phyloP scores from a whole-genome alignment of 2,797 vertebrate species.

The Phalloptychus januarius region DNA sequence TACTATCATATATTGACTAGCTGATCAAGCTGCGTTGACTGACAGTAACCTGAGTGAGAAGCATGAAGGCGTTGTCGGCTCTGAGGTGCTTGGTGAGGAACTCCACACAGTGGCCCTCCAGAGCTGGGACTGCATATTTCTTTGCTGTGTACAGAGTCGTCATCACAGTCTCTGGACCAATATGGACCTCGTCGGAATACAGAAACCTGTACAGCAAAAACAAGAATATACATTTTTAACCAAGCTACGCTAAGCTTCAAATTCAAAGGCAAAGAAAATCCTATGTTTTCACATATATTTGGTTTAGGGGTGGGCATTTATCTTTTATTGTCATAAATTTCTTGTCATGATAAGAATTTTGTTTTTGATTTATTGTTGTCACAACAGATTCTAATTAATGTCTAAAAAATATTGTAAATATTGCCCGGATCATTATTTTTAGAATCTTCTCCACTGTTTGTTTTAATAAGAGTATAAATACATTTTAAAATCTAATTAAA shows the following conservation, averaged over 20 bases:
- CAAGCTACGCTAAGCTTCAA: neutral
- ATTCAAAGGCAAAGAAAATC: neutral
- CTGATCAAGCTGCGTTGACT: neutral
- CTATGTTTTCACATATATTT: neutral
- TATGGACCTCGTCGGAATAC: constrained; percentile 98
- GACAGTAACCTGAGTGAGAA: constrained; percentile 91
- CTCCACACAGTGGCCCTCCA: constrained; percentile 95
- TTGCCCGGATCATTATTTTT: no score
- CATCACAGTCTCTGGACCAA: constrained; percentile 98
- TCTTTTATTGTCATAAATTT: no score
- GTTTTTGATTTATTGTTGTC: no score
- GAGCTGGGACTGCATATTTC: constrained; percentile 96
- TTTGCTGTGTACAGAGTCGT: constrained; percentile 97
- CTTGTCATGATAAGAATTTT: no score
- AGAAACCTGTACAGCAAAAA: constrained; percentile 83
- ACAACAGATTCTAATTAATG: no score
- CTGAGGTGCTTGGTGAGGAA: constrained; percentile 98
- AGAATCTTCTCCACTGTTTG: no score
- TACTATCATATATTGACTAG: neutral
- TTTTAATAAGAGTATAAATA: no score
- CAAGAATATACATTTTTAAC: neutral
- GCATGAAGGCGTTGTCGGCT: constrained; percentile 97
- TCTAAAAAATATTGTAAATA: no score
- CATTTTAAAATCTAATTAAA: no score
- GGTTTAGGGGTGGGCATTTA: no score